These are phyloP conservation scores for Strigamia crassipes DNA, from an alignment of 2,888 invertebrate species.

Conservation along the genomic window DNA sequence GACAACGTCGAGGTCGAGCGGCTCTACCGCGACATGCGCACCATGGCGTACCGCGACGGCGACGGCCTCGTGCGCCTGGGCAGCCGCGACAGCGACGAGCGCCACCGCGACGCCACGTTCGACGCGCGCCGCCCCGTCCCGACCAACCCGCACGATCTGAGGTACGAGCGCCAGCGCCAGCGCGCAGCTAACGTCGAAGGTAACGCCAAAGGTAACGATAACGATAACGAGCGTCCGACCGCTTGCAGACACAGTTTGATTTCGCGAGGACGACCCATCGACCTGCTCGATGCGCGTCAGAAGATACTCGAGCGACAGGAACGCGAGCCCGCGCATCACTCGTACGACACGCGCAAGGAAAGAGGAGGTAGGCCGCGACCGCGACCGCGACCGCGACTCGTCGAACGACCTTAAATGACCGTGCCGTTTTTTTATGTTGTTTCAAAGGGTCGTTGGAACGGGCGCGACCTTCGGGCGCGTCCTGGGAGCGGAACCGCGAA, in stretches of 20 bases:
- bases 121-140: slow-evolving; percentile 43
- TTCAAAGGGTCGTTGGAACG: background rate
- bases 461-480: background rate
- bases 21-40: background rate
- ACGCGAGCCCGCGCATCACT: background rate
- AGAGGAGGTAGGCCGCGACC: too few species aligned
- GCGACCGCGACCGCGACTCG: too few species aligned
- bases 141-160: slow-evolving; percentile 48
- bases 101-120: background rate
- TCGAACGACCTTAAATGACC: too few species aligned
- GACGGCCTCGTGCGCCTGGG: background rate
- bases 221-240: too few species aligned
- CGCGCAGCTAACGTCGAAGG: too few species aligned
- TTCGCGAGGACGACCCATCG: slow-evolving; percentile 43
- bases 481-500: background rate
- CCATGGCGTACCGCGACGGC: too few species aligned
- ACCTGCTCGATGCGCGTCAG: slow-evolving; percentile 47
- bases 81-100: background rate
- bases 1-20: background rate
- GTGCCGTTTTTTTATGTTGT: too few species aligned
- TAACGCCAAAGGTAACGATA: too few species aligned
- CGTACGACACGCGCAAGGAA: too few species aligned
- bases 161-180: too few species aligned
- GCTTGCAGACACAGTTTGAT: slow-evolving; percentile 48
- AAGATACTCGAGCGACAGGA: slow-evolving; percentile 45